Base-by-base conservation (phyloP, 2,797 vertebrate species). In the Micrastur ruficollis region DNA sequence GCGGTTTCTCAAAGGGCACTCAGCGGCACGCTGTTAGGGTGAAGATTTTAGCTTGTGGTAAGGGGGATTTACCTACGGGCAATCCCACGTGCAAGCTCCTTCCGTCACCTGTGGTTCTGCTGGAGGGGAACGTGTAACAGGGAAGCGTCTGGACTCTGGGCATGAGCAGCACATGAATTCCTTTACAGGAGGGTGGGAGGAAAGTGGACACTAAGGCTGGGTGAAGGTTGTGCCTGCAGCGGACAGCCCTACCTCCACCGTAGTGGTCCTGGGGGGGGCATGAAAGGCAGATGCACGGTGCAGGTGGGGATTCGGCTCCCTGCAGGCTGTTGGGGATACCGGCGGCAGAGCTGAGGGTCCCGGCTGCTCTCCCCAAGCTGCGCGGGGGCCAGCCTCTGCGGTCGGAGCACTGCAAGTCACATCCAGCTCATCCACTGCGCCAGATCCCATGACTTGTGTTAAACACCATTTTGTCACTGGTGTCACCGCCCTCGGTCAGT, bases 401-500 rank as follows among this genome's bases (percentile, higher is more conserved):
- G 25, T 14, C 61, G 52, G 14, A 63, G 61, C 58, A 27, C 25
- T 27, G 53, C 22, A 27, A 46, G 31, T 34, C 66, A 58, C 67
- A 42, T 22, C 21, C 23, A 50, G 27, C 67, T 66, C 59, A 62
- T 12, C 34, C 1, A 0, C 32, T 59, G 12, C 1, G 0, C 25
- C 2, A 2, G 13, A 19, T 34, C 29, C 21, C 4, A 0, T 0
- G 0, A 9, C 13, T 49, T 40, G 21, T 27, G 14, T 36, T 75
- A 53, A 89, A 80, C 25, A 42, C 40, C 15, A 8, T 68, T 92
- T 72, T 70, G 46, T 63, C 52, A 67, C 55, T 23, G 23, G 25
- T 2, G 6, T 65, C 81, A 80, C 66, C 36, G 40, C 38, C 22
- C 1, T 19, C 32, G 36, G 67, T 26, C 44, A 53, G 20, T n/a